phyloP scores from a whole-genome alignment of 2,113 vertebrate species.

The Ovis canadensis region DNA sequence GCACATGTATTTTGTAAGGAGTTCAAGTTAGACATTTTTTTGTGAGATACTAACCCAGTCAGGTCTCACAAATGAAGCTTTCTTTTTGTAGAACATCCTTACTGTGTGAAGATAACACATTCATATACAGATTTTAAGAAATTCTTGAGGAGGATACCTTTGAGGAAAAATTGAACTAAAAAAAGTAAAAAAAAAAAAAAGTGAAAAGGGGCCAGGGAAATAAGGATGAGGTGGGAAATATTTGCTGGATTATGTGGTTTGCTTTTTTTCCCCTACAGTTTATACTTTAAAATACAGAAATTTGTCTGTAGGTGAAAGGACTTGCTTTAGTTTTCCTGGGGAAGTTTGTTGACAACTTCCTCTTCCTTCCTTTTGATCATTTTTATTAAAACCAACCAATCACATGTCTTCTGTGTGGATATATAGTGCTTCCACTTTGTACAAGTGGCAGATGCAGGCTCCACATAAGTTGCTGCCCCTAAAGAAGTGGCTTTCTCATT shows the following conservation, averaged over 20 bases:
- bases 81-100: background rate
- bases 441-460: background rate
- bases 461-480: background rate
- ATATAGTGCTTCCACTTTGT: background rate
- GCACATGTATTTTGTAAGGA: background rate
- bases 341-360: background rate
- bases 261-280: background rate
- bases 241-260: background rate
- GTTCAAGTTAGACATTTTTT: background rate
- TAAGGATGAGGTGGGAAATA: background rate
- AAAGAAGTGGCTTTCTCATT: background rate
- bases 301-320: background rate
- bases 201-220: background rate
- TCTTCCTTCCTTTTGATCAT: background rate
- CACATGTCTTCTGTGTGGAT: background rate
- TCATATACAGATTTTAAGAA: constrained; percentile 26
- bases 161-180: background rate
- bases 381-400: background rate
- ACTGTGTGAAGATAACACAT: background rate
- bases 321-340: background rate
- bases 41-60: background rate
- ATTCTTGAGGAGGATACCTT: background rate
- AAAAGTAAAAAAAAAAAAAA: background rate
- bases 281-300: background rate
- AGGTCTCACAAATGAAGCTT: background rate